A percentile compares a stretch with the other conserved stretches of the same genome.
These are phyloP conservation scores for Lepidocolaptes lacrymiger DNA, from an alignment of 2,797 vertebrate genomes.

Conservation along the genomic window DNA sequence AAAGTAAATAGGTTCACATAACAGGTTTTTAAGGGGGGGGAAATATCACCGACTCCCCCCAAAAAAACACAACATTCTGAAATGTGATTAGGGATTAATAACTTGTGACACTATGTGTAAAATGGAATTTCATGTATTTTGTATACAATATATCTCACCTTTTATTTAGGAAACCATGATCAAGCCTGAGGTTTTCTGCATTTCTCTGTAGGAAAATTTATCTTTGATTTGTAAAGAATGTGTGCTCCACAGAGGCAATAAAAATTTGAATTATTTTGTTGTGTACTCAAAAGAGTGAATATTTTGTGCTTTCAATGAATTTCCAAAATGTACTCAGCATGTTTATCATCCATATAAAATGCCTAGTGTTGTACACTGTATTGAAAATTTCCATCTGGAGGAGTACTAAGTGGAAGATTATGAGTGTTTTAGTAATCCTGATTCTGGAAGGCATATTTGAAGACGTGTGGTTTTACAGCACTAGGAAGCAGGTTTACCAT, in stretches of 20 bases:
- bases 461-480: neutral
- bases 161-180: slow-evolving; percentile 4
- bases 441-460: neutral
- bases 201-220: neutral
- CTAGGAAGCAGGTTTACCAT: neutral
- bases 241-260: neutral
- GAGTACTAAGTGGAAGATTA: neutral
- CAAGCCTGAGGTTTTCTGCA: neutral
- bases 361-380: neutral
- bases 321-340: neutral
- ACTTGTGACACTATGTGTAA: neutral
- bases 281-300: neutral
- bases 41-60: rapidly evolving
- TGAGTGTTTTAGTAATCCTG: neutral
- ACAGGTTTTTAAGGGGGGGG: neutral
- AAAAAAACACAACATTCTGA: neutral
- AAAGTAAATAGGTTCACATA: neutral
- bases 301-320: neutral
- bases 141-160: neutral
- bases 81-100: neutral
- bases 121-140: neutral
- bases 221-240: neutral
- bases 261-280: slow-evolving; percentile 25
- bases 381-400: neutral
- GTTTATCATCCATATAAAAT: neutral